phyloP scores from a whole-genome alignment of 2,888 invertebrate genomes.

The Eremobia ochroleuca region DNA sequence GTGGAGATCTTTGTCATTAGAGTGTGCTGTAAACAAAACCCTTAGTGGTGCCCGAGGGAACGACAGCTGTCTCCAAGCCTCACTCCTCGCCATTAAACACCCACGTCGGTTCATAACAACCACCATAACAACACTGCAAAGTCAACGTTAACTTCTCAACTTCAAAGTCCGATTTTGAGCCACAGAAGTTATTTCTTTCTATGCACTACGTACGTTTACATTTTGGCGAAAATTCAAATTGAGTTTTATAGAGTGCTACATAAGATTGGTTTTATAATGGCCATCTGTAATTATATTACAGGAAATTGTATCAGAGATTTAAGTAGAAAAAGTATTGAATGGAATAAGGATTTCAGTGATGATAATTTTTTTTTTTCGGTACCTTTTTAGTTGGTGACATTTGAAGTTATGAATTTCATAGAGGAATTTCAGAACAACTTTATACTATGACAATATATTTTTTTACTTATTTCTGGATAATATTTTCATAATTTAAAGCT shows the following conservation, averaged over 20 bases:
- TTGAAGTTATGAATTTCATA: neutral
- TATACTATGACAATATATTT: too few relatives aligned
- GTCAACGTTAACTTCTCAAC: constrained; percentile 43
- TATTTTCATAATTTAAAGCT: too few relatives aligned
- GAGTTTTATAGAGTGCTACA: constrained; percentile 63
- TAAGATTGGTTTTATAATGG: constrained; percentile 69
- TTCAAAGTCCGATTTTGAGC: constrained; percentile 54
- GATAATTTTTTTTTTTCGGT: constrained; percentile 37
- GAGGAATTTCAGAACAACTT: neutral
- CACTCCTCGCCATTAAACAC: constrained; percentile 86
- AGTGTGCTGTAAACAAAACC: constrained; percentile 87
- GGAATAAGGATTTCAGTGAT: constrained; percentile 67
- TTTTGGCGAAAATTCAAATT: constrained; percentile 66
- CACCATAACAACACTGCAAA: constrained; percentile 62
- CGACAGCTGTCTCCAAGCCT: constrained; percentile 90
- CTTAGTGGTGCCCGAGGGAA: constrained; percentile 84
- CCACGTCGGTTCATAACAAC: constrained; percentile 79
- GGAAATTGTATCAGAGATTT: constrained; percentile 82
- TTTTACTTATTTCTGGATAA: too few relatives aligned
- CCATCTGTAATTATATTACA: constrained; percentile 69
- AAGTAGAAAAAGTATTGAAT: constrained; percentile 77
- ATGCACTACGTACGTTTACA: constrained; percentile 42
- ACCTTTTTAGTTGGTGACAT: neutral
- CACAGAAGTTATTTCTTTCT: constrained; percentile 29
- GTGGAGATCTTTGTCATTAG: constrained; percentile 84